These are phyloP conservation scores for Periophthalmus modestus DNA, from an alignment of 2,113 vertebrate species.

Conservation along the genomic window DNA sequence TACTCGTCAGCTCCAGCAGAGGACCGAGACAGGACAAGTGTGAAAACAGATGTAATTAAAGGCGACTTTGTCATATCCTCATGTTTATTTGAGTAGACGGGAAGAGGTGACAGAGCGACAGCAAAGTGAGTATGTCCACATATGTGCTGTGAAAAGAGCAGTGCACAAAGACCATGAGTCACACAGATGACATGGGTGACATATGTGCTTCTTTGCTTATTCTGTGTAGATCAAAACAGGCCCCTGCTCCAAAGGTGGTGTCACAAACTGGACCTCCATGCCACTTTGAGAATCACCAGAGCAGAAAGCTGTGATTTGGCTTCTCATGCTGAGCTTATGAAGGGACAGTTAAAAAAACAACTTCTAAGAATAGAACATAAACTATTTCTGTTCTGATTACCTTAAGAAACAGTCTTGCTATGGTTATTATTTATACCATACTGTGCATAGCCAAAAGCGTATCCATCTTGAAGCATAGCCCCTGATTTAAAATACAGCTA, in stretches of 20 bases:
- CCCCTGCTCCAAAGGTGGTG: not conserved
- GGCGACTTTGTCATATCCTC: constrained; percentile 6
- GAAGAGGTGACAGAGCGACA: not conserved
- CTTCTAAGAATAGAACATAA: no score
- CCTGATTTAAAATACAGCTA: constrained; percentile 6
- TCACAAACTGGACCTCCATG: not conserved
- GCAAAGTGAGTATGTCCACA: not conserved
- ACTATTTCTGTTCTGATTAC: no score
- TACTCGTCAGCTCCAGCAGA: not conserved
- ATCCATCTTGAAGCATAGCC: constrained; percentile 1
- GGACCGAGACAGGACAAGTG: constrained; percentile 6
- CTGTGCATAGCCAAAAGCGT: not conserved
- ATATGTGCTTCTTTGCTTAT: not conserved
- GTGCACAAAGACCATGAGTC: not conserved
- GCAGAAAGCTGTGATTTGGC: not conserved
- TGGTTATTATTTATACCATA: no score
- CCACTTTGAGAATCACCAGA: not conserved
- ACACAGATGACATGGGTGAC: not conserved
- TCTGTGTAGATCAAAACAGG: not conserved
- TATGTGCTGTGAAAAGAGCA: not conserved
- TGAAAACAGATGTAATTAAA: constrained; percentile 11
- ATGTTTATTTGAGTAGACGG: not conserved
- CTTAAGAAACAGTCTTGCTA: no score
- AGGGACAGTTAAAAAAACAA: no score
- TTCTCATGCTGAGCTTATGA: no score